Percentiles rank a stretch among this genome's conserved stretches.
Evolutionary conservation across 1,140 invertebrate species (phyloP).

Genomic region (Pentalonia nigronervosa): DNA sequence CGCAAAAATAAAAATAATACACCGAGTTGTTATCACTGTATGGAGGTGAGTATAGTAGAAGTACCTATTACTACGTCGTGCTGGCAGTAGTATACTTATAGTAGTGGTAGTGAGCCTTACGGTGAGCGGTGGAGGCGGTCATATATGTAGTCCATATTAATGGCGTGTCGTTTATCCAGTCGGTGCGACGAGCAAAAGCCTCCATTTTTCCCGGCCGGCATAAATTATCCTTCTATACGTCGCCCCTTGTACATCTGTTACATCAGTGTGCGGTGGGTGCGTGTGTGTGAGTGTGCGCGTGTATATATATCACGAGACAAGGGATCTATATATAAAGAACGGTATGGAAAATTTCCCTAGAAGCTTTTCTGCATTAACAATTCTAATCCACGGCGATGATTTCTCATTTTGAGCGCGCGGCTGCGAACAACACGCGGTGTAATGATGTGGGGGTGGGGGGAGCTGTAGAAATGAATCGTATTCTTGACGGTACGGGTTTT

Average conservation of each 20-base stretch:
- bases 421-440: background rate
- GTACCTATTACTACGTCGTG: background rate
- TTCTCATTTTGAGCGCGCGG: constrained; percentile 26
- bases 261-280: background rate
- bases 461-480: background rate
- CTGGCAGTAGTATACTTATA: background rate
- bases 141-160: constrained; percentile 30
- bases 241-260: background rate
- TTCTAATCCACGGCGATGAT: constrained; percentile 48
- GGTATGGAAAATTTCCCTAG: constrained; percentile 2
- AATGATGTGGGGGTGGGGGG: background rate
- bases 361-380: constrained; percentile 44
- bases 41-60: background rate
- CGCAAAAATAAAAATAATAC: background rate
- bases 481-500: background rate
- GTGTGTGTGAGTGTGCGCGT: background rate
- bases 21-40: background rate
- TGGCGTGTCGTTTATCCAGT: constrained; percentile 46
- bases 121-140: background rate
- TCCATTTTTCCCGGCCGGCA: constrained; percentile 30
- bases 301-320: background rate
- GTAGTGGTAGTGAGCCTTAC: background rate
- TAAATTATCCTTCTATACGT: constrained; percentile 38
- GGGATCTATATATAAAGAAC: background rate
- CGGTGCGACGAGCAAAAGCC: constrained; percentile 12